Conservation (phyloP, 1,140 invertebrate genomes). For the Mercenaria mercenaria region DNA sequence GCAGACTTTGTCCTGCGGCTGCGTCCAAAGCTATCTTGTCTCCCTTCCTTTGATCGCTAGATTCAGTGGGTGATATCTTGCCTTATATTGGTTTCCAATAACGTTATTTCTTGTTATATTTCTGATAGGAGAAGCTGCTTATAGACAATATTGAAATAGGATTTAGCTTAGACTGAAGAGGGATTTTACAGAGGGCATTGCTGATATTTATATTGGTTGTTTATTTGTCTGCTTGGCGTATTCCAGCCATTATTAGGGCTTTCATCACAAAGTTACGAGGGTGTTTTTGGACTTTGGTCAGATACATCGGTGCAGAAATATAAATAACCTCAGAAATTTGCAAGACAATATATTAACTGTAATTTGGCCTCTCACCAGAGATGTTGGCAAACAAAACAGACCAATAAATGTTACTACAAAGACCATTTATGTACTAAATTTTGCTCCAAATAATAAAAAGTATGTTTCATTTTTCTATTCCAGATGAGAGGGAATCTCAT, state of each 20-base stretch:
- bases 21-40: background rate
- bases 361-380: too few species aligned
- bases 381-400: too few species aligned
- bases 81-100: conserved; percentile 14
- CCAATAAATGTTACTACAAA: too few species aligned
- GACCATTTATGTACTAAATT: too few species aligned
- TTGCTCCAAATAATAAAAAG: too few species aligned
- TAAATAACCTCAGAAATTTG: too few species aligned
- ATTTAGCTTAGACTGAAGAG: background rate
- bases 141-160: too few species aligned
- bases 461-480: conserved; percentile 18
- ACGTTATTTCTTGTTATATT: background rate
- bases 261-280: too few species aligned
- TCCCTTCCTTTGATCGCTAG: background rate
- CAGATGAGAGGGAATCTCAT: conserved; percentile 45
- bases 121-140: background rate
- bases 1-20: background rate
- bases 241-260: background rate
- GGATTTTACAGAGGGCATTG: background rate
- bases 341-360: too few species aligned
- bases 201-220: background rate
- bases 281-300: too few species aligned
- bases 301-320: too few species aligned
- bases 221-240: background rate
- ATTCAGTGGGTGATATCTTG: background rate